Evolutionary conservation across 2,113 vertebrate genomes (phyloP).

Genomic region (Osmerus mordax): DNA sequence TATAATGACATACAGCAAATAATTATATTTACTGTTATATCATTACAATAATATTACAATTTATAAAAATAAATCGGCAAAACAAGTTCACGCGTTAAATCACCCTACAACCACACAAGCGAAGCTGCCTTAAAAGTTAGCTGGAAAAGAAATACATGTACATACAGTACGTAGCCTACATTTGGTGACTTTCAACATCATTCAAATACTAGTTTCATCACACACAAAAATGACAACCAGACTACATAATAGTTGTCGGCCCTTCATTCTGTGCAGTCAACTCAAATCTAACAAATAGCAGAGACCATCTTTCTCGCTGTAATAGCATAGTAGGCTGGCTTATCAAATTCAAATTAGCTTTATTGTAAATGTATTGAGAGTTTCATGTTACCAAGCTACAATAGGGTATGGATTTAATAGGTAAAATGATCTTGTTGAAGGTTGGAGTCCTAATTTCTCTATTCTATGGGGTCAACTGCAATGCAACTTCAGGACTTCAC

Average conservation of each 20-base stretch:
- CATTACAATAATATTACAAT: neutral
- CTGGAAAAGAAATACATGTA: slow-evolving; percentile 5
- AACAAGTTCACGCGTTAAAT: slow-evolving; percentile 23
- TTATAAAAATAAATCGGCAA: slow-evolving; percentile 25
- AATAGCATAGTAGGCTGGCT: neutral
- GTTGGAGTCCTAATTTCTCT: neutral
- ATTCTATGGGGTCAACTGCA: neutral
- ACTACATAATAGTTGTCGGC: neutral
- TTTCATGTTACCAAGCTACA: too few species aligned
- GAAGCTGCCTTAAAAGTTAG: slow-evolving; percentile 34
- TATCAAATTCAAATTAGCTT: too few species aligned
- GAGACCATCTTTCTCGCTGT: neutral
- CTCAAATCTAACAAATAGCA: neutral
- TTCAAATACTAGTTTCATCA: neutral
- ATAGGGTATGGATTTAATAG: too few species aligned
- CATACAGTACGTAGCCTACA: neutral
- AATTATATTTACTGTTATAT: slow-evolving; percentile 13
- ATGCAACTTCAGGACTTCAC: too few species aligned
- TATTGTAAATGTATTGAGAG: too few species aligned
- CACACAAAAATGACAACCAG: neutral
- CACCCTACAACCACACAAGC: slow-evolving; percentile 39
- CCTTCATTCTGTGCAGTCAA: neutral
- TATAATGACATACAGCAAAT: slow-evolving; percentile 7
- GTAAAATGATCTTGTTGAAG: too few species aligned
- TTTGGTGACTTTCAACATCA: neutral